These are phyloP conservation scores for Leptinotarsa texana DNA, from an alignment of 1,140 invertebrate genomes.

Conservation along the genomic window DNA sequence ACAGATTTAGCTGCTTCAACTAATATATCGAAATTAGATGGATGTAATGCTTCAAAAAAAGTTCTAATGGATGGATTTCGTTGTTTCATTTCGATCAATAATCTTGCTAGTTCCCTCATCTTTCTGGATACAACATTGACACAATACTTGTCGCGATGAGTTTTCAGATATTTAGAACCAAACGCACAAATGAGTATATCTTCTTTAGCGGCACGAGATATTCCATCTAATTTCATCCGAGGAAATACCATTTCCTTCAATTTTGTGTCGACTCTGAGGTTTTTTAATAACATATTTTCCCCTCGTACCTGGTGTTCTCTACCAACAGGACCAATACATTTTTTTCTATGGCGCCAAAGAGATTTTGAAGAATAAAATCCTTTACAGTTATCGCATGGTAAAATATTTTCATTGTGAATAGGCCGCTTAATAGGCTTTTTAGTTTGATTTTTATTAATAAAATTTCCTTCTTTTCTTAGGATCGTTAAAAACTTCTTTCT, in stretches of 20 bases:
- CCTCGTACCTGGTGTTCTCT: neutral
- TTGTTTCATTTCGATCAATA: slow-evolving; percentile 36
- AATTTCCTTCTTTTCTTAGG: slow-evolving; percentile 32
- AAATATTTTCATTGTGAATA: neutral
- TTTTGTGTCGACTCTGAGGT: slow-evolving; percentile 11
- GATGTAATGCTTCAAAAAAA: slow-evolving; percentile 35
- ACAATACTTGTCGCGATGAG: slow-evolving; percentile 36
- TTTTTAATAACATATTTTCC: slow-evolving; percentile 2
- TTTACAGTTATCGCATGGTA: slow-evolving; percentile 1
- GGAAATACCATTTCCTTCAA: slow-evolving; percentile 39
- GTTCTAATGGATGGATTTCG: slow-evolving; percentile 17
- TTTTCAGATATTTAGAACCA: slow-evolving; percentile 34
- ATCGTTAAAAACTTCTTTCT: slow-evolving; percentile 19
- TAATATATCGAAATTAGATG: slow-evolving; percentile 32
- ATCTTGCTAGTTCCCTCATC: slow-evolving; percentile 40
- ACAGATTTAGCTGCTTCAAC: slow-evolving; percentile 35
- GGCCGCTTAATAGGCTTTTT: slow-evolving; percentile 5
- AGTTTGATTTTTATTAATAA: slow-evolving; percentile 1
- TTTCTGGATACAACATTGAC: slow-evolving; percentile 34
- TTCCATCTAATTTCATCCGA: slow-evolving; percentile 39
- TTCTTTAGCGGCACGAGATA: slow-evolving; percentile 40
- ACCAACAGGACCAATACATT: neutral
- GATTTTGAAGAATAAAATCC: slow-evolving; percentile 17
- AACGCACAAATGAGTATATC: slow-evolving; percentile 37
- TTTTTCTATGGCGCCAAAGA: slow-evolving; percentile 19